phyloP scores from a whole-genome alignment of 2,113 vertebrate species.

The Corvus cornix region DNA sequence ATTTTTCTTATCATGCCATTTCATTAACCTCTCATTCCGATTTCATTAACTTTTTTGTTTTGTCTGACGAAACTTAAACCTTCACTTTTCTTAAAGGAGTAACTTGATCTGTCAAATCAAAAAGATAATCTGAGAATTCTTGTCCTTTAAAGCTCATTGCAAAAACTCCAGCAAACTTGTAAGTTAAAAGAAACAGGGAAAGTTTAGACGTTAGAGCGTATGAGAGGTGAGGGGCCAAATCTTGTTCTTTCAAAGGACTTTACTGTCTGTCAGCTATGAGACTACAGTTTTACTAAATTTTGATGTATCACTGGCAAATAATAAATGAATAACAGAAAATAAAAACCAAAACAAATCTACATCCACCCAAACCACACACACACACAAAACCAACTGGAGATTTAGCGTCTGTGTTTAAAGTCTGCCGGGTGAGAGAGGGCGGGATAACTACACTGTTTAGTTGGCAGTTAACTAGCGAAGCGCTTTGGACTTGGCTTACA shows the following conservation, averaged over 20 bases:
- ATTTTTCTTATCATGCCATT: not conserved
- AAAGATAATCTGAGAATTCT: not conserved
- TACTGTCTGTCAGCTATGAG: too few relatives aligned
- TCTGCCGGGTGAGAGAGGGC: fast-evolving
- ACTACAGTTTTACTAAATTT: not conserved
- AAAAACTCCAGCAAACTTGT: not conserved
- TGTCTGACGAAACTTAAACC: not conserved
- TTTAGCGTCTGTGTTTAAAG: not conserved
- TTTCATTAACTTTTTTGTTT: not conserved
- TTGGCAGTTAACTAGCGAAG: fast-evolving
- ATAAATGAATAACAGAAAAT: not conserved
- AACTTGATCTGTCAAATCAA: not conserved
- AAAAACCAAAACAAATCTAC: not conserved
- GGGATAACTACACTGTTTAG: fast-evolving
- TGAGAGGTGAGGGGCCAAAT: not conserved
- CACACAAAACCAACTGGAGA: not conserved
- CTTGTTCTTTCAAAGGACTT: not conserved
- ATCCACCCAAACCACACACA: not conserved
- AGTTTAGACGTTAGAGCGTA: not conserved
- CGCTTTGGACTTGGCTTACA: fast-evolving
- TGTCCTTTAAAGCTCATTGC: not conserved
- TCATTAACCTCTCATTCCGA: not conserved
- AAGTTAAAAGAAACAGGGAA: not conserved
- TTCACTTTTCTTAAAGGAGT: not conserved
- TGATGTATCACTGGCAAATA: not conserved